Evolutionary conservation across 2,113 vertebrate species (phyloP).

Genomic region (Nycticryphes semicollaris): DNA sequence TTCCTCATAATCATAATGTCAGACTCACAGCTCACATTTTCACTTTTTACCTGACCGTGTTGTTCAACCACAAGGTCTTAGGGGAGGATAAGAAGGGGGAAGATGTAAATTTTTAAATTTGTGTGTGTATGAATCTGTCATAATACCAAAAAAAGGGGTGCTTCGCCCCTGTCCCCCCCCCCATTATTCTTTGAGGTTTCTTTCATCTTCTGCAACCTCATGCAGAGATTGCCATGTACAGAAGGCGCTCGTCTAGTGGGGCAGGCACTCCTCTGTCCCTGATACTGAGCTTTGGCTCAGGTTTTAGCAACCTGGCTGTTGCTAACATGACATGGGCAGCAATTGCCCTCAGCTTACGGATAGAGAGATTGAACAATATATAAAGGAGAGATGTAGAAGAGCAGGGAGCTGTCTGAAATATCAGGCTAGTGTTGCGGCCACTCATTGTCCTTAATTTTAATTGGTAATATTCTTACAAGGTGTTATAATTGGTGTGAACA

Average conservation of each 20-base stretch:
- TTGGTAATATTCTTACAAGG: neutral
- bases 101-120: neutral
- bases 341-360: neutral
- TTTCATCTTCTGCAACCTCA: neutral
- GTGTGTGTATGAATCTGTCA: neutral
- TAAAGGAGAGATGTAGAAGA: neutral
- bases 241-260: fast-evolving
- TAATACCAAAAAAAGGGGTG: neutral
- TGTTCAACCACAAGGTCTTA: neutral
- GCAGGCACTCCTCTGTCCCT: neutral
- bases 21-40: neutral
- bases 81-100: neutral
- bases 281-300: neutral
- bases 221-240: neutral
- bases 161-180: too few relatives aligned
- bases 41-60: neutral
- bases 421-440: neutral
- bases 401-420: neutral
- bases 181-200: neutral
- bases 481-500: neutral
- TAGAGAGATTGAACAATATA: neutral
- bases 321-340: fast-evolving
- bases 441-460: neutral
- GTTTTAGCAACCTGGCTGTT: neutral
- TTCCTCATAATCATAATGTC: neutral